These are phyloP conservation scores for Medauroidea extradentata DNA, from an alignment of 1,140 invertebrate species.

Conservation along the genomic window DNA sequence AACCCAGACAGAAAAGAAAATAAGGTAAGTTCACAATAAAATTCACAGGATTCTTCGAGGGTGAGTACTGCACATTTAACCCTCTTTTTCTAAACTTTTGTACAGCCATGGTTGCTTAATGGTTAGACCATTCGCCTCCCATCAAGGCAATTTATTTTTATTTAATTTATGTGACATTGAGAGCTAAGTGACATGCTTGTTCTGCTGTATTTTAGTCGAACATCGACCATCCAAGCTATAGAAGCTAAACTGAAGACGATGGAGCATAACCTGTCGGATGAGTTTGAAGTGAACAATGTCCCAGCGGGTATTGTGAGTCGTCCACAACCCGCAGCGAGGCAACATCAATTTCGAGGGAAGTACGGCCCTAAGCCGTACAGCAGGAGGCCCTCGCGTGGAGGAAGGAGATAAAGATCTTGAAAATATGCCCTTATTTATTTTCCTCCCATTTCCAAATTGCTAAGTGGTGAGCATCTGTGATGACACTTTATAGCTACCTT, in stretches of 20 bases:
- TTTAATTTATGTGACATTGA: constrained; percentile 7
- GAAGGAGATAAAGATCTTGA: too few relatives aligned
- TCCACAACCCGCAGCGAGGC: neutral
- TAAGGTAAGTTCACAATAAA: constrained; percentile 46
- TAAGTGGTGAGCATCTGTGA: too few relatives aligned
- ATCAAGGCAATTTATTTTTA: too few relatives aligned
- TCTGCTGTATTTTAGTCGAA: constrained; percentile 51
- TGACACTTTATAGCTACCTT: too few relatives aligned
- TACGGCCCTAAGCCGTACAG: too few relatives aligned
- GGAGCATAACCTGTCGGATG: constrained; percentile 46
- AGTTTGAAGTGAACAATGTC: constrained; percentile 19
- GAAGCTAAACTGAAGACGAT: constrained; percentile 81
- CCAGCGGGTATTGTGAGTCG: constrained; percentile 1
- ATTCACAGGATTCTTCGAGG: too few relatives aligned
- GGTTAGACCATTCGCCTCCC: too few relatives aligned
- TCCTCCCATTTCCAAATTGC: too few relatives aligned
- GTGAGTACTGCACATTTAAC: neutral
- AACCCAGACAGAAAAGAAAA: constrained; percentile 60
- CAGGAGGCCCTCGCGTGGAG: too few relatives aligned
- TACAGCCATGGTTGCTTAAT: constrained; percentile 1
- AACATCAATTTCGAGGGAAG: too few relatives aligned
- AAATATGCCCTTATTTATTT: too few relatives aligned
- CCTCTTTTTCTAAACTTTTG: neutral
- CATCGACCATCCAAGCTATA: constrained; percentile 78
- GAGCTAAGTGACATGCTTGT: constrained; percentile 3